These are phyloP conservation scores for Xylocampa areola DNA, from an alignment of 2,888 invertebrate species.

Conservation along the genomic window DNA sequence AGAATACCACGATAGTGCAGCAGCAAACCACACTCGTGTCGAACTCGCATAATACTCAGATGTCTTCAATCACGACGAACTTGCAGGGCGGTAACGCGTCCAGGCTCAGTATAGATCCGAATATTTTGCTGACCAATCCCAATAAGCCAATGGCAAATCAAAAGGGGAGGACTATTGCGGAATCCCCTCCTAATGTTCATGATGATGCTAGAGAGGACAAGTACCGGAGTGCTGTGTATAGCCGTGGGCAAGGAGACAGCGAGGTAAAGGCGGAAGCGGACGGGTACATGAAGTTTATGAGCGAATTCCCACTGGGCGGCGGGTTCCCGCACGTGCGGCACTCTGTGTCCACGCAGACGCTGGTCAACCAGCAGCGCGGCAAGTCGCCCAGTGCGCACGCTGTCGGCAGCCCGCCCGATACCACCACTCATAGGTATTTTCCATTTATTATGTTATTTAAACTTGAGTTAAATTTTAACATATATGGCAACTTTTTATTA, in stretches of 20 bases:
- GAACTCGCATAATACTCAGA: slow-evolving; percentile 89
- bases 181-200: slow-evolving; percentile 52
- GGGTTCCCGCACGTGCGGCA: slow-evolving; percentile 83
- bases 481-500: too few relatives aligned
- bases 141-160: slow-evolving; percentile 71
- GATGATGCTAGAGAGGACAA: slow-evolving; percentile 59
- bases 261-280: slow-evolving; percentile 59
- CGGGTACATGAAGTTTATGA: slow-evolving; percentile 69
- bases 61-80: slow-evolving; percentile 69
- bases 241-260: slow-evolving; percentile 44
- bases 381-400: slow-evolving; percentile 71
- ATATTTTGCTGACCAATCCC: slow-evolving; percentile 82
- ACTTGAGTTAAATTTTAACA: too few relatives aligned
- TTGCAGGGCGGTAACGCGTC: slow-evolving; percentile 75
- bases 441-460: not conserved
- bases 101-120: slow-evolving; percentile 90
- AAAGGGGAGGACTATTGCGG: slow-evolving; percentile 65
- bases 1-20: slow-evolving; percentile 95
- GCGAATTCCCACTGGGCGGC: slow-evolving; percentile 57
- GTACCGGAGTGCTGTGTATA: slow-evolving; percentile 24
- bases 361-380: slow-evolving; percentile 65
- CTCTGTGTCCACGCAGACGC: slow-evolving; percentile 94
- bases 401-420: slow-evolving; percentile 92
- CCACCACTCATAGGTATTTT: slow-evolving; percentile 93
- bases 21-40: slow-evolving; percentile 94